These are phyloP conservation scores for Subanguina moxae DNA, from an alignment of 1,140 invertebrate species.

Conservation along the genomic window DNA sequence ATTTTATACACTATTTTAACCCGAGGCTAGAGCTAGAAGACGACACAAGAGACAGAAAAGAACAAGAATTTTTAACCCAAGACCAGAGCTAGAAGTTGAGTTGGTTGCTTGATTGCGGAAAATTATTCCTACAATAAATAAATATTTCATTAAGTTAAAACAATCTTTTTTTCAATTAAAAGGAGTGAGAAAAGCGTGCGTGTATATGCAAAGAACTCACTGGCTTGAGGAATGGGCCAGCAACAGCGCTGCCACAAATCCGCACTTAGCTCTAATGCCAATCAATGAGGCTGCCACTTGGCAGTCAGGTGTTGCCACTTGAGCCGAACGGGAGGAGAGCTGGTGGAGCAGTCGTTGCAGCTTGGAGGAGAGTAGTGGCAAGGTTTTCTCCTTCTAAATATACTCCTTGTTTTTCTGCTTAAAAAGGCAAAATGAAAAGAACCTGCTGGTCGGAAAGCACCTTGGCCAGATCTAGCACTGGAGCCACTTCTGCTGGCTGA, in stretches of 20 bases:
- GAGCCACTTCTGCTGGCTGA: no score
- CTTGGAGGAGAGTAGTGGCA: not conserved
- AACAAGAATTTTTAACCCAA: no score
- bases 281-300: constrained; percentile 13
- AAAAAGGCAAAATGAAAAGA: not conserved
- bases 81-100: no score
- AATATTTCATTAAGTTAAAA: no score
- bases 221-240: constrained; percentile 32
- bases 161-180: no score
- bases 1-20: no score
- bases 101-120: no score
- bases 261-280: constrained; percentile 30
- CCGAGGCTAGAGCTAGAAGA: no score
- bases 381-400: not conserved
- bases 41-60: no score
- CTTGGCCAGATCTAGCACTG: not conserved
- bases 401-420: no score
- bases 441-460: not conserved
- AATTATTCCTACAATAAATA: no score
- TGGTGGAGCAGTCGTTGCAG: not conserved
- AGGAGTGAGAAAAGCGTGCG: no score
- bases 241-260: constrained; percentile 36
- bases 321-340: constrained; percentile 1
- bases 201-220: not conserved
- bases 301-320: not conserved